Percentiles rank a stretch among this genome's conserved stretches.
Conservation (phyloP, 2,888 invertebrate species). For the Capitulum mitella region DNA sequence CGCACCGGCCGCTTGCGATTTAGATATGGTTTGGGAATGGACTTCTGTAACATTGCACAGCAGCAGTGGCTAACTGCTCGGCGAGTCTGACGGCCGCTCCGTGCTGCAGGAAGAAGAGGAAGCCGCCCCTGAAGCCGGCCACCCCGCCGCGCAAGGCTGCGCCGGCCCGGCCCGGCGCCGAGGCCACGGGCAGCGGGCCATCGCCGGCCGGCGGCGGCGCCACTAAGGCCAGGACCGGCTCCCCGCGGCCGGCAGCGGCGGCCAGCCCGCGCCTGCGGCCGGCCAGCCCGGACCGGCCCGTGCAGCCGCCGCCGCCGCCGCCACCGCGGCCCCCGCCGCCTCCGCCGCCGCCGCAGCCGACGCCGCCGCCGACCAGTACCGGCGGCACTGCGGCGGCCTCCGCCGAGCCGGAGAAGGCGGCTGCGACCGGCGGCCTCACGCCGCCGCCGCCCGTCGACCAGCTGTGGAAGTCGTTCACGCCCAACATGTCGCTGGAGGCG, state of each 20-base stretch:
- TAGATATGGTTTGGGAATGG: no score
- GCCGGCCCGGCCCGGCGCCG: neutral
- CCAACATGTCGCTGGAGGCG: neutral
- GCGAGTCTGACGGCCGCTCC: neutral
- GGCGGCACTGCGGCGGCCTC: neutral
- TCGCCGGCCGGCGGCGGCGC: neutral
- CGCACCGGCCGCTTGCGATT: no score
- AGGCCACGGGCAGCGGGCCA: neutral
- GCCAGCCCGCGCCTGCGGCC: neutral
- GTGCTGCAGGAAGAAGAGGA: neutral
- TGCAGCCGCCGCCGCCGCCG: neutral
- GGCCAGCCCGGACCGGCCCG: neutral
- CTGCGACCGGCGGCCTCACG: neutral
- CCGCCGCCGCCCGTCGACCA: neutral
- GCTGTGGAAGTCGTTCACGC: constrained; percentile 16
- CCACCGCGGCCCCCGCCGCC: neutral
- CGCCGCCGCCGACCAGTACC: neutral
- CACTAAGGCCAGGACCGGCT: neutral
- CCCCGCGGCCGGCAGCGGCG: neutral
- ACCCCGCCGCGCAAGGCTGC: neutral
- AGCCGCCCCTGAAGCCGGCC: neutral
- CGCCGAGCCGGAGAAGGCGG: neutral
- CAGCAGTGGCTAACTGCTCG: no score
- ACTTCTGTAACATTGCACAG: no score
- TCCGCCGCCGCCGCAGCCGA: neutral